Percentiles rank a stretch among this genome's conserved stretches.
phyloP scores from a whole-genome alignment of 2,113 vertebrate species.

The Theristicus caerulescens region DNA sequence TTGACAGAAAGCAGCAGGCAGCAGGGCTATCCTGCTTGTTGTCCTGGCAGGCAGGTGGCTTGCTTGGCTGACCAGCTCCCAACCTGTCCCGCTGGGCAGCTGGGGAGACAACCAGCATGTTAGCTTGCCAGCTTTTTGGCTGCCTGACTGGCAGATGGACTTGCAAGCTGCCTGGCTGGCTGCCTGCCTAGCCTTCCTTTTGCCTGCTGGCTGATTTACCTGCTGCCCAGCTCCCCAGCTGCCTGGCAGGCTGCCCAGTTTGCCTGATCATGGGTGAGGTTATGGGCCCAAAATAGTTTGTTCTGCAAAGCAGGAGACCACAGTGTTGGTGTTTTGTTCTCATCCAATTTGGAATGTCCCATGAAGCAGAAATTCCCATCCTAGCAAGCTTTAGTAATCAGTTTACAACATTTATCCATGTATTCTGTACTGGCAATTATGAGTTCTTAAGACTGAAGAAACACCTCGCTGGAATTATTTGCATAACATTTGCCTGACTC shows the following conservation, averaged over 20 bases:
- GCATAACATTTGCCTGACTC: neutral
- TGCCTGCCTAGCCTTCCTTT: neutral
- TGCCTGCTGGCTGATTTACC: conserved; percentile 20
- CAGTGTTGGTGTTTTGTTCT: neutral
- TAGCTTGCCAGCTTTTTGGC: neutral
- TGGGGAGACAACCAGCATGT: neutral
- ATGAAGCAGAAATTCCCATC: conserved; percentile 41
- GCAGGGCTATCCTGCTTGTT: neutral
- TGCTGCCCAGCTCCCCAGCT: conserved; percentile 19
- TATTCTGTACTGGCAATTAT: neutral
- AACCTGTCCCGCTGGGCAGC: neutral
- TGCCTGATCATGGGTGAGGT: neutral
- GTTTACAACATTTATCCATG: conserved; percentile 18
- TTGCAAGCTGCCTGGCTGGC: conserved; percentile 25
- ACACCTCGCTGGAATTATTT: neutral
- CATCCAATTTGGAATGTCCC: conserved; percentile 5
- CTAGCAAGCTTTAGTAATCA: conserved; percentile 41
- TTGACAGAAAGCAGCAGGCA: conserved; percentile 37
- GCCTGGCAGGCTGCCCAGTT: neutral
- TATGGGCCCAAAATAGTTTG: conserved; percentile 34
- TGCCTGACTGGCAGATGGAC: conserved; percentile 43
- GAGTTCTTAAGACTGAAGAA: conserved; percentile 28
- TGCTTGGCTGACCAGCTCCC: conserved; percentile 34
- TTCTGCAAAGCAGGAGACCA: conserved; percentile 17
- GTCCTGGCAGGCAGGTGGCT: conserved; percentile 1